Evolutionary conservation across 1,140 invertebrate genomes (phyloP), one percentile per base, ranked within the genome.

Genomic region (Trichonephila clavipes): DNA sequence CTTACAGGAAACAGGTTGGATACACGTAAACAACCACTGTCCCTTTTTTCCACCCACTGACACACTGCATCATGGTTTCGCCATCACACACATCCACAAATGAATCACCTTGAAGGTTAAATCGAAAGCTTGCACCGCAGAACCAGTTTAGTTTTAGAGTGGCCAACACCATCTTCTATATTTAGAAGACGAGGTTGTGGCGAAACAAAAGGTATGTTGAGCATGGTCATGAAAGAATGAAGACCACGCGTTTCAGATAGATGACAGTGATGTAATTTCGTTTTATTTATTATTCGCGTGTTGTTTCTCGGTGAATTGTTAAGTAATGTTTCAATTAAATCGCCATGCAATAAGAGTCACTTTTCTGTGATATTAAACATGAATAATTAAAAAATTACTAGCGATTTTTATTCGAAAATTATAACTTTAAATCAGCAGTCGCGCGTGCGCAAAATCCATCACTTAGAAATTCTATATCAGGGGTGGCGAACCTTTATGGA

Each of bases 21-120:
- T 40, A 24, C 77, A 51, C 72, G 72, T 90, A 58, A 90, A 90
- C 90, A 90, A 64, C 59, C 77, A 91, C 90, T 83, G 72, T 91
- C 82, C 40, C 90, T 91, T 91, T 91, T 85, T 44, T 85, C 90
- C 90, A 91, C 90, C 90, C 90, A 91, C 90, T 91, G 81, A 91
- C 90, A 91, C 90, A 85, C 83, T 59, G 83, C 58, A 85, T 61
- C 40, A 59, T 61, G 77, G 51, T 91, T 85, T 91, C 90, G 88
- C 62, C 62, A 89, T 85, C 58, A 21, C 58, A 34, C 88, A 28
- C 28, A 66, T 64, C 34, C 88, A 62, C 51, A 40, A 62, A 89
- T 72, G 61, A 69, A 89, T 89, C 64, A 66, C 88, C 88, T 72
- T 89, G 88, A 89, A 34, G n/a, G 34, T 72, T 69, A 72, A 89